Percentiles rank a stretch among this genome's conserved stretches.
phyloP scores from a whole-genome alignment of 2,797 vertebrate genomes.

The Alauda arvensis region DNA sequence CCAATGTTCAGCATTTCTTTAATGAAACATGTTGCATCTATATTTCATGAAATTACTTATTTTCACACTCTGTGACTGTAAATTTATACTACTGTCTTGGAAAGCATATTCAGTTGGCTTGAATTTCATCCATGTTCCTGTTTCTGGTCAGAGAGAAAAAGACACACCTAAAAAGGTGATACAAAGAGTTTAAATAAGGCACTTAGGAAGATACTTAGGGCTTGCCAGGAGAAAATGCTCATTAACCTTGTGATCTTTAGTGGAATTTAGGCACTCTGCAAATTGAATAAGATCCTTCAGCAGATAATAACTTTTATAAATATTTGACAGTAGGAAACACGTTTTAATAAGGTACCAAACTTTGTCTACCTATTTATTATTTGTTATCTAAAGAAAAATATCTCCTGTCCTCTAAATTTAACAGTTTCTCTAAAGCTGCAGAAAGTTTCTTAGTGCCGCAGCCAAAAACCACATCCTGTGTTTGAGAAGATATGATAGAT shows the following conservation, averaged over 20 bases:
- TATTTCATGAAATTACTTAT: neutral
- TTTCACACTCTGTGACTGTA: neutral
- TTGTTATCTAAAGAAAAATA: conserved; percentile 14
- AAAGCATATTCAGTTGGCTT: neutral
- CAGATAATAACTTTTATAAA: neutral
- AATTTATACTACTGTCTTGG: neutral
- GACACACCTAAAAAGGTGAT: neutral
- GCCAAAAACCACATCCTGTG: conserved; percentile 14
- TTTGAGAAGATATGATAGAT: neutral
- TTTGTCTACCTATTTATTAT: neutral
- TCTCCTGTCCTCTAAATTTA: neutral
- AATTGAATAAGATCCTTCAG: neutral
- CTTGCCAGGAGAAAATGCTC: neutral
- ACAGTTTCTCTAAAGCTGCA: neutral
- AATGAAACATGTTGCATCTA: neutral
- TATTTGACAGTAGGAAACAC: neutral
- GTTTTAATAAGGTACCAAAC: neutral
- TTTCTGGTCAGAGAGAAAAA: neutral
- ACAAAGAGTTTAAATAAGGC: neutral
- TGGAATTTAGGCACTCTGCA: neutral
- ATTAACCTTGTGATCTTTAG: neutral
- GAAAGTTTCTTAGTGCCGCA: neutral
- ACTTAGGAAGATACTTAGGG: neutral
- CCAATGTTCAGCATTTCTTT: neutral
- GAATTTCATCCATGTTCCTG: neutral